These are phyloP conservation scores for Liodrosophila aerea DNA, from an alignment of 2,888 invertebrate genomes.

Conservation along the genomic window DNA sequence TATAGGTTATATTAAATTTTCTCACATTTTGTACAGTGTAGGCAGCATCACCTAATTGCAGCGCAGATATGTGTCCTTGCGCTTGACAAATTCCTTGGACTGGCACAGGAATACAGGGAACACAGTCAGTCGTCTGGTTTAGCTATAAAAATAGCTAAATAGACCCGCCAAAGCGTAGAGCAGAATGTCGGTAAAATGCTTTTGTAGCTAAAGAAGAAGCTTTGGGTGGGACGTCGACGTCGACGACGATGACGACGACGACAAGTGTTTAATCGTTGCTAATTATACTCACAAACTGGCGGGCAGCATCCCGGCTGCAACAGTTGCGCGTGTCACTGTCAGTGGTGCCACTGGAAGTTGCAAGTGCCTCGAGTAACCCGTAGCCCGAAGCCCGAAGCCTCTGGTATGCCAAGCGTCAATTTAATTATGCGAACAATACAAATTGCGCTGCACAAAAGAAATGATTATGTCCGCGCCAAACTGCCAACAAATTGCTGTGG, in stretches of 20 bases:
- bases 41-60: constrained; percentile 56
- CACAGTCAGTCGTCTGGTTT: constrained; percentile 25
- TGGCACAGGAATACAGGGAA: constrained; percentile 32
- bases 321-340: constrained; percentile 74
- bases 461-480: constrained; percentile 63
- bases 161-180: constrained; percentile 34
- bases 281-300: constrained; percentile 61
- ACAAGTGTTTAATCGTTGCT: constrained; percentile 77
- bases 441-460: constrained; percentile 65
- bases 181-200: constrained; percentile 64
- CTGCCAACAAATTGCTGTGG: constrained; percentile 61
- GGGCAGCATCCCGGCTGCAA: not conserved
- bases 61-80: constrained; percentile 72
- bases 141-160: constrained; percentile 42
- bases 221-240: constrained; percentile 61
- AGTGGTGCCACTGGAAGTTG: constrained; percentile 18
- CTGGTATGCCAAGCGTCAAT: constrained; percentile 75
- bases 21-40: too few relatives aligned
- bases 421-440: constrained; percentile 78
- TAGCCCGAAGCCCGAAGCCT: not conserved
- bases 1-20: too few relatives aligned
- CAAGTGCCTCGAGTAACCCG: not conserved
- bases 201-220: constrained; percentile 52
- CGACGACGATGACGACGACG: constrained; percentile 21
- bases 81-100: constrained; percentile 67